Evolutionary conservation across 2,888 invertebrate genomes (phyloP).

Genomic region (Bellardia bayeri): DNA sequence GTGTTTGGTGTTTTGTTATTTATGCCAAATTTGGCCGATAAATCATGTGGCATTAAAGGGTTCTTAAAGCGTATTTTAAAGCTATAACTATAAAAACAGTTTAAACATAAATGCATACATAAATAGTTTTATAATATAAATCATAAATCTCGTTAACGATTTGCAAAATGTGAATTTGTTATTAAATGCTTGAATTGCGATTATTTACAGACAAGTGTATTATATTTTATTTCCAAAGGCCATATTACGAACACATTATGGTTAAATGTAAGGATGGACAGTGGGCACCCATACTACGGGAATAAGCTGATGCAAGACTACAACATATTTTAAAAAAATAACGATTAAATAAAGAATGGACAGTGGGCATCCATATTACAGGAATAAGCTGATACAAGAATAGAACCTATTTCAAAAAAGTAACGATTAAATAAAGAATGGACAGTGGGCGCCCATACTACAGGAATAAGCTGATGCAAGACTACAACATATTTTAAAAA

Average conservation of each 20-base stretch:
- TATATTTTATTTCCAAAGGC: slow-evolving; percentile 63
- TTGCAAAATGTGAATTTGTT: slow-evolving; percentile 73
- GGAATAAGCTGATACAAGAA: too few species aligned
- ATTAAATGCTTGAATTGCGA: slow-evolving; percentile 72
- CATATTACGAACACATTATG: slow-evolving; percentile 49
- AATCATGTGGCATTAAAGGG: slow-evolving; percentile 66
- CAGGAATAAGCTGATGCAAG: too few species aligned
- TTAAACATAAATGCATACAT: slow-evolving; percentile 50
- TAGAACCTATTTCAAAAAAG: background rate
- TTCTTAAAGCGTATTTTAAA: slow-evolving; percentile 44
- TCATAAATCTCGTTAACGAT: slow-evolving; percentile 74
- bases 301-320: background rate
- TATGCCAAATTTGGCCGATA: slow-evolving; percentile 68
- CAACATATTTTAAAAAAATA: background rate
- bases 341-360: too few species aligned
- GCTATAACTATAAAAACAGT: slow-evolving; percentile 25
- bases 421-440: too few species aligned
- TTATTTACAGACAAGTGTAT: slow-evolving; percentile 72
- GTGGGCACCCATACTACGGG: background rate
- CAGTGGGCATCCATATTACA: too few species aligned
- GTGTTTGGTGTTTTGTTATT: slow-evolving; percentile 49
- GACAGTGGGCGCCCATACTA: too few species aligned
- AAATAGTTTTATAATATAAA: slow-evolving; percentile 70
- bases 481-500: background rate
- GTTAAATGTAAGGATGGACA: slow-evolving; percentile 44